These are phyloP conservation scores for Agonum fuliginosum DNA, from an alignment of 2,888 invertebrate species.

Conservation along the genomic window DNA sequence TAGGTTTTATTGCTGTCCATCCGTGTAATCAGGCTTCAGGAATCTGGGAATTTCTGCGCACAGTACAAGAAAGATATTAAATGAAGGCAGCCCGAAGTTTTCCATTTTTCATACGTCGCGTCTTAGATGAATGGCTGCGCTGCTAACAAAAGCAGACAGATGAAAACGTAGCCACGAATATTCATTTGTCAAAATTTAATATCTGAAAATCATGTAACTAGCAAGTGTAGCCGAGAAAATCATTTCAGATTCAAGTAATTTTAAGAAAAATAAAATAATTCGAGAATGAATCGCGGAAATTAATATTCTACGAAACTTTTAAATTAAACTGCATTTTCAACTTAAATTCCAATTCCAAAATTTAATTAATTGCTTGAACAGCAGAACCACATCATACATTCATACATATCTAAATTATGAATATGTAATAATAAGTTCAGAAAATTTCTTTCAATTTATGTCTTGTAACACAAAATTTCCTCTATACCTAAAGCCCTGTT, in stretches of 20 bases:
- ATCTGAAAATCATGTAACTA: conserved; percentile 19
- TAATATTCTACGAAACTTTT: no score
- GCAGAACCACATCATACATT: no score
- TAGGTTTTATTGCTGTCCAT: conserved; percentile 49
- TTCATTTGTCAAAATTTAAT: conserved; percentile 40
- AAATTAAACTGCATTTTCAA: no score
- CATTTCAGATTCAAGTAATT: not conserved
- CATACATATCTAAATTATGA: no score
- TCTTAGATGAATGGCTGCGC: conserved; percentile 29
- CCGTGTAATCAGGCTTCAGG: conserved; percentile 26
- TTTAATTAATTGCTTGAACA: no score
- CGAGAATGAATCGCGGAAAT: no score
- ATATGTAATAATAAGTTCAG: no score
- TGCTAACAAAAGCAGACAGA: conserved; percentile 34
- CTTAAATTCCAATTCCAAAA: no score
- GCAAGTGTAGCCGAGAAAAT: not conserved
- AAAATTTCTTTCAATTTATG: no score
- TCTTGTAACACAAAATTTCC: no score
- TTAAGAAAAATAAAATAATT: no score
- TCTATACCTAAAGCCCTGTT: no score
- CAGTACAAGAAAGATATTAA: conserved; percentile 32
- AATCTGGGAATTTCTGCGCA: conserved; percentile 12
- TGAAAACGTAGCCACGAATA: conserved; percentile 28
- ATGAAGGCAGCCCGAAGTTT: conserved; percentile 29
- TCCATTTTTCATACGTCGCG: conserved; percentile 37